Evolutionary conservation across 2,888 invertebrate genomes (phyloP), one percentile per base, ranked within the genome.

Genomic region (Vanessa cardui): DNA sequence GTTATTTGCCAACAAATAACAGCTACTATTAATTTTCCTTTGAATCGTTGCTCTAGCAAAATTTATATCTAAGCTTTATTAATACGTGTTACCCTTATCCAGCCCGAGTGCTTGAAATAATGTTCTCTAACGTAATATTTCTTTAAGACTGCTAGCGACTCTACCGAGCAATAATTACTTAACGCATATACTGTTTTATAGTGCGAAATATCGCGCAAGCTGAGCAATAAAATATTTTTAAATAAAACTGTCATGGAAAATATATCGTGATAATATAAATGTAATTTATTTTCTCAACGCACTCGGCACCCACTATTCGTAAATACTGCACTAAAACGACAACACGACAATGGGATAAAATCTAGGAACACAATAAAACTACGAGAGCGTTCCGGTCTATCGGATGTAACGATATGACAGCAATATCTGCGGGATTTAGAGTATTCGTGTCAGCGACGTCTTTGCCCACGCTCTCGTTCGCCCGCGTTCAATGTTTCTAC

Each of bases 271-370:
- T 77, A 77, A 76, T 83, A 77, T 77, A 76, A 69, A 76, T 69
- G 76, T 77, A 75, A 81, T 82, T 82, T 80, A 81, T 79, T 74
- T 75, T 66, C 76, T 70, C 69, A 76, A 66, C 70, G 73, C 78
- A 73, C 75, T 77, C 74, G 72, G 71, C 66, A 68, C 66, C 68
- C 72, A 75, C 76, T 63, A 73, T 78, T 77, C 74, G 78, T 82
- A 81, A 82, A 84, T 78, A 77, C 76, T 75, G 75, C 73, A 77
- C 77, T 78, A 80, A 71, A 65, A 60, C 71, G 72, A 73, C 72
- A 64, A 58, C 56, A 69, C 68, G 62, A 63, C 64, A 66, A 66
- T 56, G 60, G 54, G 49, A 54, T 61, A 64, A 66, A 68, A 66
- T 64, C 60, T 63, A 62, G 46, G 64, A 64, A 62, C 59, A 58